Evolutionary conservation across 1,140 invertebrate genomes (phyloP), one percentile per base, ranked within the genome.

Genomic region (Rhagoletis zephyria): DNA sequence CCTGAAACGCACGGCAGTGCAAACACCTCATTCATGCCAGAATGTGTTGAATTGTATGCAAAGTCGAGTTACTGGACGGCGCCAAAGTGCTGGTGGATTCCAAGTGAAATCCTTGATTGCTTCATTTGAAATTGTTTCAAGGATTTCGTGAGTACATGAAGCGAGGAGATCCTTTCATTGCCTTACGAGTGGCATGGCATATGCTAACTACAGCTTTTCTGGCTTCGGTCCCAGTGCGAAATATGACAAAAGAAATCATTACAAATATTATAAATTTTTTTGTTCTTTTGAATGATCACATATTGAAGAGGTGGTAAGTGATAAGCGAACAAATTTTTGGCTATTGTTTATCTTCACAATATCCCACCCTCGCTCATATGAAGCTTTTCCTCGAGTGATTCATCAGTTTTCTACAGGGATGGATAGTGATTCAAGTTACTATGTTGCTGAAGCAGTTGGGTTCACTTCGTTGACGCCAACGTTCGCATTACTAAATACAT

Each of bases 71-170:
- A 48, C 14, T 48, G 42, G 40, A 16, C 42, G 74, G 74, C 74
- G 74, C 74, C 74, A 81, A 81, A 81, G 74, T 81, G 16, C 74
- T 81, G 48, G 19, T 56, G 74, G 74, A 81, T 81, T 81, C 74
- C 56, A 56, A 56, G 74, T 56, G 6, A 56, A 81, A 81, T 81
- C 74, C 48, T 81, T 81, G 74, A 81, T 81, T 56, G 74, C 74
- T 81, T 81, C 74, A 81, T 81, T 81, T 81, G 74, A 81, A 81
- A 81, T 81, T 81, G 74, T 81, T 81, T 81, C 74, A 81, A 81
- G 74, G 74, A 81, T 81, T 81, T 81, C 42, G 74, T 81, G 74
- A 81, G 56, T 81, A 81, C 48, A 81, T 81, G 74, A 81, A 81
- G 74, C 56, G 74, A n/a, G 65, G 4, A 63, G 64, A 81, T 81